These are phyloP conservation scores for Venustaconcha ellipsiformis DNA, from an alignment of 1,140 invertebrate species.

Conservation along the genomic window DNA sequence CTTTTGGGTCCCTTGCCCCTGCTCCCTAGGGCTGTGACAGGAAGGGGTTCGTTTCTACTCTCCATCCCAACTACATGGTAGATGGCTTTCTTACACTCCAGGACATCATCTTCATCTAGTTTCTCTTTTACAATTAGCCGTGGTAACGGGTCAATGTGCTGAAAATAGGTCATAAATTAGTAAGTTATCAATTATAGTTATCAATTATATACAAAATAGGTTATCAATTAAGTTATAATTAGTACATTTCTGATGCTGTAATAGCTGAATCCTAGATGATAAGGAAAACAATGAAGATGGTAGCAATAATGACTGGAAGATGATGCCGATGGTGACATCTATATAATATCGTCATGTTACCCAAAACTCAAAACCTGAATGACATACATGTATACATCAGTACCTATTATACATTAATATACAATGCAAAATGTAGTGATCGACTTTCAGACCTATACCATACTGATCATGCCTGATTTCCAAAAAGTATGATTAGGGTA, in stretches of 20 bases:
- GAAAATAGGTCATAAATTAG: constrained; percentile 14
- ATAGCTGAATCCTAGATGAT: background rate
- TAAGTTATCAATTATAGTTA: no score
- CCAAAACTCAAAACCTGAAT: no score
- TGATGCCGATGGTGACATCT: no score
- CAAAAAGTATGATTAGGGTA: no score
- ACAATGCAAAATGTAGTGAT: background rate
- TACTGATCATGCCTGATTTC: background rate
- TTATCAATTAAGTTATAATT: no score
- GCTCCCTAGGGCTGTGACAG: constrained; percentile 74
- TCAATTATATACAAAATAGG: no score
- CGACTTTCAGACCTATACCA: background rate
- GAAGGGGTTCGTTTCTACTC: constrained; percentile 84
- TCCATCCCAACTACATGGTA: constrained; percentile 86
- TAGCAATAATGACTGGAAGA: background rate
- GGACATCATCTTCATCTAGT: constrained; percentile 85
- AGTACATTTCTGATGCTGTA: background rate
- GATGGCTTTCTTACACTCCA: constrained; percentile 90
- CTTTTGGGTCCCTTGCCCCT: constrained; percentile 71
- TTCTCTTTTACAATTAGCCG: constrained; percentile 85
- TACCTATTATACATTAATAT: no score
- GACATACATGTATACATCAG: no score
- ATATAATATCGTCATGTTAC: background rate
- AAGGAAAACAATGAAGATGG: background rate
- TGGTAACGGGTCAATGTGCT: constrained; percentile 86